Base-by-base conservation (phyloP, 2,113 vertebrate species). In the Nothocercus julius region DNA sequence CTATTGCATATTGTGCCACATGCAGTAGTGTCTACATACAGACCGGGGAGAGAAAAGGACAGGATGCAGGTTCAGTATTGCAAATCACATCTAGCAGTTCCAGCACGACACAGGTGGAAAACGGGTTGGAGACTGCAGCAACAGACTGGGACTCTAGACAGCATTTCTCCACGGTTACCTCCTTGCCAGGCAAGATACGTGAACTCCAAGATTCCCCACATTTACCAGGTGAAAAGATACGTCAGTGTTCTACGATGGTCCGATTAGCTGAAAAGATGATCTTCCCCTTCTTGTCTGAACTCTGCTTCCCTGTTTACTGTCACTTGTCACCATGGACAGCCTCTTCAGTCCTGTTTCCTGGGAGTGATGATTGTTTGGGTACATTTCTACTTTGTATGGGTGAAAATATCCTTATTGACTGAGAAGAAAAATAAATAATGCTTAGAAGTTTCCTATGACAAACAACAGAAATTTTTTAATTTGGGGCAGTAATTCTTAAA, bases 381-480 rank as follows among this genome's bases (percentile, higher is more conserved):
- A 1, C 18, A 28, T 30, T 38, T 15, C 73, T 75, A 76, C 79
- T 56, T 56, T 13, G 5, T 79, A 44, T 32, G 74, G 70, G 53
- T 63, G 24, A 73, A 42, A 59, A 18, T 34, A 64, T 45, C 49
- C 34, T 66, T 45, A 13, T 51, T 70, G 59, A 84, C 53, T 68
- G 49, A 92, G 96, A 90, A 77, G 42, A 75, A 17, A 88, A 95
- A 95, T 73, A 90, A 85, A 85, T 32, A 73, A 75, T 56, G 70
- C 19, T 53, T 61, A 90, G 72, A 87, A 84, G 4, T 82, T 95
- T 93, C 64, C 27, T 87, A 92, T 85, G 68, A 13, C 13, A 17
- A 51, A 30, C 56, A 58, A 64, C 78, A 84, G 32, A 62, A 70
- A 30, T 69, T 82, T 93, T 38, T 61, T 85, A 85, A 80, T 59